Evolutionary conservation across 2,888 invertebrate species (phyloP).

Genomic region (Cataglyphis albicans): DNA sequence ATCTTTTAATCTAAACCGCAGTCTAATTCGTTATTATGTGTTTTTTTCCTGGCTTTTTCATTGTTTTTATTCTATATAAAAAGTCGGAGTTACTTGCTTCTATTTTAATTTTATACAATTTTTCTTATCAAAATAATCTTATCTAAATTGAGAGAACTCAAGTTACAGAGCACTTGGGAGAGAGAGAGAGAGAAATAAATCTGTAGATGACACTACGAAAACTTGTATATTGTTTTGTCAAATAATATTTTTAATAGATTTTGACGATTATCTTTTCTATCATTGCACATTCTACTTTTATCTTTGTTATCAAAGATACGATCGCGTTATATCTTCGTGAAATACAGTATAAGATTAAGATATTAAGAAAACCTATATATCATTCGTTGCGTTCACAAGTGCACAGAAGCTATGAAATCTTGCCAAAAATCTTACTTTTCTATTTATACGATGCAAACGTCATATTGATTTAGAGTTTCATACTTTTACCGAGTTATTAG

Average conservation of each 20-base stretch:
- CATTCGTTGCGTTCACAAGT: not conserved
- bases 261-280: not conserved
- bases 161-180: not conserved
- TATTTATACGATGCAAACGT: conserved; percentile 8
- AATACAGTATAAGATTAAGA: too few relatives aligned
- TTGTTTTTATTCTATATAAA: not conserved
- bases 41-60: not conserved
- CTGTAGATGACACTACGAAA: not conserved
- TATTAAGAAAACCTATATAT: not conserved
- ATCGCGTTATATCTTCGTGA: not conserved
- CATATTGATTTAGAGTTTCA: not conserved
- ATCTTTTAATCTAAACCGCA: not conserved
- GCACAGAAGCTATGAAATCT: not conserved
- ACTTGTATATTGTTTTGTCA: not conserved
- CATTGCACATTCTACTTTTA: not conserved
- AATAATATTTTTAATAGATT: not conserved
- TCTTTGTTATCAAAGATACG: not conserved
- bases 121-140: not conserved
- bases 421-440: conserved; percentile 18
- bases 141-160: not conserved
- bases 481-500: not conserved
- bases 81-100: too few relatives aligned
- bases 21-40: conserved; percentile 1
- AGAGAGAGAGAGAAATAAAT: not conserved
- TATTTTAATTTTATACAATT: not conserved